A percentile compares a stretch with the other conserved stretches of the same genome.
These are phyloP conservation scores for Eumerus sabulonum DNA, from an alignment of 2,888 invertebrate genomes.

Conservation along the genomic window DNA sequence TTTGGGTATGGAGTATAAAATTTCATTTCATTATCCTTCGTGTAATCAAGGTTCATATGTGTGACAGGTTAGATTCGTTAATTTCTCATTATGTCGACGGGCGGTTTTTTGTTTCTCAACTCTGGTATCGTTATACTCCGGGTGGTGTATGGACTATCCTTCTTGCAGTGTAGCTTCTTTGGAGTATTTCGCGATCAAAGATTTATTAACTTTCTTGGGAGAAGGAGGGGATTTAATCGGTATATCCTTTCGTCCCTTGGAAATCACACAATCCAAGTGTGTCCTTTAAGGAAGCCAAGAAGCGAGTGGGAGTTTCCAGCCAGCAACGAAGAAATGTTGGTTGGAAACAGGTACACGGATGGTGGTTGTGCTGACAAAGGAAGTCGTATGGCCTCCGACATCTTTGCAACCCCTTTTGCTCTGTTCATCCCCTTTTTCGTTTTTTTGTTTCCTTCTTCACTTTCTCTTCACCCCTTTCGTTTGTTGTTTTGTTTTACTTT, in stretches of 20 bases:
- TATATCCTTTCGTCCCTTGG: conserved; percentile 54
- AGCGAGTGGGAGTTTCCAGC: conserved; percentile 49
- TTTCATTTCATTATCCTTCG: conserved; percentile 42
- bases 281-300: conserved; percentile 49
- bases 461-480: too few species aligned
- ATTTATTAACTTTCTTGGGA: conserved; percentile 43
- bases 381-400: conserved; percentile 48
- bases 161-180: conserved; percentile 17
- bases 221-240: conserved; percentile 2
- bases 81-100: conserved; percentile 69
- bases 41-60: conserved; percentile 54
- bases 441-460: conserved; percentile 64
- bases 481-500: not conserved
- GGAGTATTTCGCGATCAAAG: conserved; percentile 64
- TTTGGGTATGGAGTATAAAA: conserved; percentile 6
- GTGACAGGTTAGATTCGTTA: conserved; percentile 67
- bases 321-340: too few species aligned
- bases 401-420: conserved; percentile 53
- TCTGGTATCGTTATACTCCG: too few species aligned
- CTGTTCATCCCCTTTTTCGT: conserved; percentile 43
- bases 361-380: conserved; percentile 47
- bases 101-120: conserved; percentile 22
- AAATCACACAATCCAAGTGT: conserved; percentile 52
- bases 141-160: not conserved
- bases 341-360: not conserved